Conservation (phyloP, 1,140 invertebrate genomes). For the Xylocopa sonorina region DNA sequence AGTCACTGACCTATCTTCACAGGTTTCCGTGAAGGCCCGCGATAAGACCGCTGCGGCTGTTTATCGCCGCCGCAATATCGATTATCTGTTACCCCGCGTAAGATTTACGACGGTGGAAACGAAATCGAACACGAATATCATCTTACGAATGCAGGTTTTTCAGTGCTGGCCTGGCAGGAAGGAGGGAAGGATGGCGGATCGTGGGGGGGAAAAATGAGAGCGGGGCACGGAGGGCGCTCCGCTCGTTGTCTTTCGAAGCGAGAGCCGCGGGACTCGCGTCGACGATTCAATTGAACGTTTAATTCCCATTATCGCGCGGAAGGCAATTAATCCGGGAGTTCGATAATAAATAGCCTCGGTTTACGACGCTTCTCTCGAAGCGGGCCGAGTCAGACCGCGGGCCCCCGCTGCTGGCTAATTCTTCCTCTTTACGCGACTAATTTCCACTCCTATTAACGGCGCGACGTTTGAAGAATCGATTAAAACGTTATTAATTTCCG, state of each 20-base stretch:
- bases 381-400: too few species aligned
- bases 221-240: too few species aligned
- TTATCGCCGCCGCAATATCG: slow-evolving; percentile 44
- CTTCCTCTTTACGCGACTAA: background rate
- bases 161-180: background rate
- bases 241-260: too few species aligned
- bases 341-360: slow-evolving; percentile 8
- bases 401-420: too few species aligned
- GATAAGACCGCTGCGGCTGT: slow-evolving; percentile 27
- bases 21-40: background rate
- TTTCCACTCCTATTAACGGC: background rate
- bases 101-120: slow-evolving; percentile 33
- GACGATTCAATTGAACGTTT: background rate
- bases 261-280: background rate
- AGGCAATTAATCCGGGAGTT: slow-evolving; percentile 11
- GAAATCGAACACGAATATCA: slow-evolving; percentile 35
- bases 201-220: too few species aligned
- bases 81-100: slow-evolving; percentile 35
- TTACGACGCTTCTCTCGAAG: background rate
- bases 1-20: slow-evolving; percentile 42
- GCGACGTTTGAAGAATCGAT: slow-evolving; percentile 38
- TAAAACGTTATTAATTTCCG: slow-evolving; percentile 53
- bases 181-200: too few species aligned
- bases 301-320: background rate
- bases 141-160: slow-evolving; percentile 9